Evolutionary conservation across 2,888 invertebrate species (phyloP).

Genomic region (Sepiola atlantica): DNA sequence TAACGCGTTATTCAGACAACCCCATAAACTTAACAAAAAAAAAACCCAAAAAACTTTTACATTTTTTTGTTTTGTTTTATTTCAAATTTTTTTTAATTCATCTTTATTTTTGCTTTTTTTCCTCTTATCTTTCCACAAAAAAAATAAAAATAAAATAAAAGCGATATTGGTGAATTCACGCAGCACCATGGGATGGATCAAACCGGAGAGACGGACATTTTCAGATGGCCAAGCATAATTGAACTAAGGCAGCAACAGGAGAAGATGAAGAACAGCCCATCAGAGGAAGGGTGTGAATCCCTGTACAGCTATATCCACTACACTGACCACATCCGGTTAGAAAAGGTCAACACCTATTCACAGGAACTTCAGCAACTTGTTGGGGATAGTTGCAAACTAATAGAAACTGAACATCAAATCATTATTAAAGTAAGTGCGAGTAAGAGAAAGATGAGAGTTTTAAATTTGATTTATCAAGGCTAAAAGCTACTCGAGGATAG

Average conservation of each 20-base stretch:
- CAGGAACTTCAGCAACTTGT: slow-evolving; percentile 15
- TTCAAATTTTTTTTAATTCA: too few relatives aligned
- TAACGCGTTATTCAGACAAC: too few relatives aligned
- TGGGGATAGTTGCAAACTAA: not conserved
- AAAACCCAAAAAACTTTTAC: too few relatives aligned
- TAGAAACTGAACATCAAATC: slow-evolving; percentile 33
- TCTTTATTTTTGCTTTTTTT: too few relatives aligned
- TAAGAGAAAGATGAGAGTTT: not conserved
- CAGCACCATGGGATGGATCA: not conserved
- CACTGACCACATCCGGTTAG: not conserved
- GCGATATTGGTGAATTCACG: not conserved
- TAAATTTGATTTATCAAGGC: not conserved
- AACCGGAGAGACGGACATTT: not conserved
- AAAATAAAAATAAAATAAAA: not conserved
- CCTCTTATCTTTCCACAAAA: not conserved
- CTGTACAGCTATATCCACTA: not conserved
- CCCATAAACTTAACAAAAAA: too few relatives aligned
- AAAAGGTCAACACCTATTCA: not conserved
- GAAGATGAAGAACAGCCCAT: not conserved
- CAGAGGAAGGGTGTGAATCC: not conserved
- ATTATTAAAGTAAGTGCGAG: slow-evolving; percentile 10
- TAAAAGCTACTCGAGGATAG: too few relatives aligned
- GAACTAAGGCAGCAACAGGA: not conserved
- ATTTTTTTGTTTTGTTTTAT: too few relatives aligned
- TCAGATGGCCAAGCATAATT: not conserved